Evolutionary conservation across 2,797 vertebrate genomes (phyloP), one percentile per base, ranked within the genome.

Genomic region (Remorina albescens): DNA sequence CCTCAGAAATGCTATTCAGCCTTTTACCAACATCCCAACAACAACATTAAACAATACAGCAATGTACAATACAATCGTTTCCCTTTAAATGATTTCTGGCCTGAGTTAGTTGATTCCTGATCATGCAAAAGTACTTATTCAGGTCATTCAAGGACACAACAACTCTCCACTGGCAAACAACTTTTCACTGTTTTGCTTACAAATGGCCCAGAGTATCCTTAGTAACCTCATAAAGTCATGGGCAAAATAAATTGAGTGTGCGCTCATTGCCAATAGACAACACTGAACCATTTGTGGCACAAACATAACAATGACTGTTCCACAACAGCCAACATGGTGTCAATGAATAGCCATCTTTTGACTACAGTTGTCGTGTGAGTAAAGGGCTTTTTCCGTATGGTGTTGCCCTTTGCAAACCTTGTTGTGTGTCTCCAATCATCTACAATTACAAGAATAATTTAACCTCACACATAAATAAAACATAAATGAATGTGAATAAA

Each of bases 131-230:
- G 11, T 76, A 80, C 82, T 82, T 68, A 74, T 19, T 74, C 21
- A 44, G 64, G 71, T 66, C 42, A 8, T 71, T 81, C 21, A 67
- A 84, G 81, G 81, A 76, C 71, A 61, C 23, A 21, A 55, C 30
- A 55, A 69, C 46, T 62, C 57, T 54, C 12, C 47, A 72, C 66
- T 59, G 70, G 57, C 64, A 60, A 56, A 66, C 63, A 66, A 51
- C 1, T 26, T 78, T 49, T 65, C 41, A 70, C 49, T 44, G 58
- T 69, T 76, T 55, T 63, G 62, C 41, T 25, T 59, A 44, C 30
- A 79, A 74, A 70, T 23, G 67, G 53, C 37, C 44, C 23, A 59
- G 32, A 72, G 1, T 23, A 53, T 47, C n/a, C 34, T 18, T 21
- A 25, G 36, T 63, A 68, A 71, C 41, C 50, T 57, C 50, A 39